These are phyloP conservation scores for Oncorhynchus keta DNA, from an alignment of 2,113 vertebrate species.

Conservation along the genomic window DNA sequence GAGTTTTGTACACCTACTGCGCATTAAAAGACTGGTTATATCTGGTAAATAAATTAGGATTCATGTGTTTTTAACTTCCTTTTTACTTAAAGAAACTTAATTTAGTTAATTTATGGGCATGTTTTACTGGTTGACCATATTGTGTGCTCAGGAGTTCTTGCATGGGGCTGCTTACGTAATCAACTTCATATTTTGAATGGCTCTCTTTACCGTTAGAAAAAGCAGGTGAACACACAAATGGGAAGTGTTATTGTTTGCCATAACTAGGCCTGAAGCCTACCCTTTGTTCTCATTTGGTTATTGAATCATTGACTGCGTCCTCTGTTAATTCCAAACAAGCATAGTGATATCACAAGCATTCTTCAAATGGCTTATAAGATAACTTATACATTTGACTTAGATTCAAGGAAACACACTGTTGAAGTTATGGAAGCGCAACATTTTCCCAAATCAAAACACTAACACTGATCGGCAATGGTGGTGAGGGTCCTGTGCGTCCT, in stretches of 20 bases:
- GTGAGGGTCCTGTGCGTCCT: too few relatives aligned
- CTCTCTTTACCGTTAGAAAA: conserved; percentile 69
- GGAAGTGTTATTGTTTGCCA: conserved; percentile 7
- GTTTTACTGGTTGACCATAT: conserved; percentile 17
- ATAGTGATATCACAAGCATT: neutral
- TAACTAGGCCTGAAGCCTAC: neutral
- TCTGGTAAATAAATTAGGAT: too few relatives aligned
- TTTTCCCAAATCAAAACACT: neutral
- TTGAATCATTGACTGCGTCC: conserved; percentile 24
- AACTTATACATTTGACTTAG: neutral
- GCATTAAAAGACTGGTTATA: too few relatives aligned
- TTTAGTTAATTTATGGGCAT: neutral
- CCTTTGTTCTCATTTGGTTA: conserved; percentile 47
- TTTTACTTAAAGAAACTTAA: neutral
- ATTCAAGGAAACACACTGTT: neutral
- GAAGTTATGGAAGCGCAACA: neutral
- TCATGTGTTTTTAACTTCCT: too few relatives aligned
- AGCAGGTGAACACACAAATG: conserved; percentile 63
- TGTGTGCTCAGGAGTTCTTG: conserved; percentile 15
- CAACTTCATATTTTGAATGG: conserved; percentile 38
- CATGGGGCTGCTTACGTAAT: conserved; percentile 61
- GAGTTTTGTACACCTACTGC: neutral
- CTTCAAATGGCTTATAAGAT: neutral
- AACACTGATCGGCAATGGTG: too few relatives aligned
- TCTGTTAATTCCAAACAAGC: neutral